phyloP scores from a whole-genome alignment of 2,888 invertebrate genomes.

The Serrognathus titanus region DNA sequence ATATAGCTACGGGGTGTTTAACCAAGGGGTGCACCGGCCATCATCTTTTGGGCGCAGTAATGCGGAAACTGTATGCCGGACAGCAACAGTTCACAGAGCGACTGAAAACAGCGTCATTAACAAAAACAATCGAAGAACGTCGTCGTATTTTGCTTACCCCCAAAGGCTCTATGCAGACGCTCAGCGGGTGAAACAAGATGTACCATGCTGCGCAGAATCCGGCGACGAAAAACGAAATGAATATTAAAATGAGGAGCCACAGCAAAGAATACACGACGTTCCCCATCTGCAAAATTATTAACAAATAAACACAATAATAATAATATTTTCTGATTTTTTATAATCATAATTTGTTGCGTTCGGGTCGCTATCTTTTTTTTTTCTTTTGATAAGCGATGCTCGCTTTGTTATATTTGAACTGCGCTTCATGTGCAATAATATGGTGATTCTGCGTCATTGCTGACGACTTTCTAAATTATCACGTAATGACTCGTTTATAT shows the following conservation, averaged over 20 bases:
- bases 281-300: constrained; percentile 52
- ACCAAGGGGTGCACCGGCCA: constrained; percentile 55
- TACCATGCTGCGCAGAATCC: constrained; percentile 66
- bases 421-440: too few species aligned
- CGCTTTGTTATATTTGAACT: too few species aligned
- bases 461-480: too few species aligned
- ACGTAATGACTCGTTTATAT: too few species aligned
- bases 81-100: constrained; percentile 56
- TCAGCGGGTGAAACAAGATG: constrained; percentile 64
- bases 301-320: too few species aligned
- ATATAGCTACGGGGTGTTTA: not conserved
- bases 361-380: too few species aligned
- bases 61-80: constrained; percentile 68
- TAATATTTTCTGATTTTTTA: too few species aligned
- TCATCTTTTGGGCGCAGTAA: constrained; percentile 68
- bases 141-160: constrained; percentile 51
- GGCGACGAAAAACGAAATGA: constrained; percentile 66
- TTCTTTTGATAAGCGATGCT: too few species aligned
- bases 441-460: too few species aligned
- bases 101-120: not conserved
- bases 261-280: constrained; percentile 65
- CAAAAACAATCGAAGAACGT: not conserved
- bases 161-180: constrained; percentile 65
- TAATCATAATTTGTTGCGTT: too few species aligned
- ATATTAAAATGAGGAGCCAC: constrained; percentile 68